Base-by-base conservation (phyloP, 2,797 vertebrate species). In the Galagoides demidoff region DNA sequence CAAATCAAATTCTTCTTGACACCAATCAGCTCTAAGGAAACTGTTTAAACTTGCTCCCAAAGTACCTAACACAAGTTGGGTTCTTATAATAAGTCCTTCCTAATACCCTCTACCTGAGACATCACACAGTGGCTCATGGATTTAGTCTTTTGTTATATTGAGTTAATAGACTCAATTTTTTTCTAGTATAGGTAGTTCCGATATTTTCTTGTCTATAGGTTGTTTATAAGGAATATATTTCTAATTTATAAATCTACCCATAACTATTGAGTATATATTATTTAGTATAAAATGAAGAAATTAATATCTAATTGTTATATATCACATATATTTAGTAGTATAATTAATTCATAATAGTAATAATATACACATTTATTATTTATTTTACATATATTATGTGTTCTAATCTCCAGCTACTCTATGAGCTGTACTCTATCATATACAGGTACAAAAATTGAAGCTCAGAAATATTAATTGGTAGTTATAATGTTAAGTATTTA, bases 81-180 rank as follows among this genome's bases (percentile, higher is more conserved):
- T 45, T 79, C 55, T 73, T 85, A 76, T n/a, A 70, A 78, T n/a
- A 70, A 78, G 3, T 78, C 17, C 39, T 91, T 93, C 39, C 66
- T 94, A 73, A 57, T 1, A 71, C 2, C 14, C 2, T 63, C 74
- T 73, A 57, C 49, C 16, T 77, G 64, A 93, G 14, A 68, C 2
- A 37, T 1, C 7, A 9, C 20, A 39, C 2, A 66, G 5, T 66
- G 34, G 2, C 57, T 77, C 34, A 31, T 39, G 17, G 39, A 22
- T 86, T 94, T 83, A 77, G 55, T 77, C 25, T 76, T 89, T 85
- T 92, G 17, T 78, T 95, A 9, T 20, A 84, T 6, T 86, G n/a
- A 90, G n/a, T 43, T 37, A 39, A 37, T 52, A 85, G 59, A 43
- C 31, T 27, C 85, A 5, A 22, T 3, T 31, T 82, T 49, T 43